Conservation (phyloP, 2,113 vertebrate species). For the Takifugu flavidus region DNA sequence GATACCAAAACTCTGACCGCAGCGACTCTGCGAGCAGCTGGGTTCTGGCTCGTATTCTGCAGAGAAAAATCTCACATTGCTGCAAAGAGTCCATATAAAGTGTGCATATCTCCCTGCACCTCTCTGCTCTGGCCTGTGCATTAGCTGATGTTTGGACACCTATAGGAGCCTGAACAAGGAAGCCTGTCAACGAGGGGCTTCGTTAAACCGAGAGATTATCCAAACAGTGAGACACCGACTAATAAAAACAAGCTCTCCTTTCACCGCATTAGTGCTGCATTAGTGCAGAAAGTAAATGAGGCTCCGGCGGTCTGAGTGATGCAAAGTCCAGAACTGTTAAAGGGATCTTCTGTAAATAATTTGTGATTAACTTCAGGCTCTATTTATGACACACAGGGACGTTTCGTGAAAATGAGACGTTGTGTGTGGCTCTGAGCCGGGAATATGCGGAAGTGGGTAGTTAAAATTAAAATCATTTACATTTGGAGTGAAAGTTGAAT, state of each 20-base stretch:
- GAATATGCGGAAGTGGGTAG: conserved; percentile 2
- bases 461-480: too few relatives aligned
- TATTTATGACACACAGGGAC: conserved; percentile 49
- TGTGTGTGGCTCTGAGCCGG: background rate
- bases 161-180: conserved; percentile 59
- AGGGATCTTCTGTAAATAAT: conserved; percentile 70
- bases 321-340: conserved; percentile 62
- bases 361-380: conserved; percentile 60
- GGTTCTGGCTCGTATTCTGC: background rate
- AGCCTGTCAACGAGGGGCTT: conserved; percentile 70
- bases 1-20: too few relatives aligned
- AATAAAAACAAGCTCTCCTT: conserved; percentile 74
- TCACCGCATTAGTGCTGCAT: conserved; percentile 74
- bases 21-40: too few relatives aligned
- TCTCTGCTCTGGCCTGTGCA: conserved; percentile 60
- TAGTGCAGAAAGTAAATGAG: conserved; percentile 49
- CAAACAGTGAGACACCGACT: conserved; percentile 75
- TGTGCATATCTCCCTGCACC: conserved; percentile 6
- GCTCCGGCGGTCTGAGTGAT: conserved; percentile 57
- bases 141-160: conserved; percentile 79
- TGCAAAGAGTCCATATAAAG: conserved; percentile 32
- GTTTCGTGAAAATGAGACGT: conserved; percentile 33
- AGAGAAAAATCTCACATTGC: conserved; percentile 29
- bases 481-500: too few relatives aligned
- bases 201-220: conserved; percentile 75